Evolutionary conservation across 2,888 invertebrate species (phyloP), one percentile per base, ranked within the genome.

Genomic region (Neoaliturus tenellus): DNA sequence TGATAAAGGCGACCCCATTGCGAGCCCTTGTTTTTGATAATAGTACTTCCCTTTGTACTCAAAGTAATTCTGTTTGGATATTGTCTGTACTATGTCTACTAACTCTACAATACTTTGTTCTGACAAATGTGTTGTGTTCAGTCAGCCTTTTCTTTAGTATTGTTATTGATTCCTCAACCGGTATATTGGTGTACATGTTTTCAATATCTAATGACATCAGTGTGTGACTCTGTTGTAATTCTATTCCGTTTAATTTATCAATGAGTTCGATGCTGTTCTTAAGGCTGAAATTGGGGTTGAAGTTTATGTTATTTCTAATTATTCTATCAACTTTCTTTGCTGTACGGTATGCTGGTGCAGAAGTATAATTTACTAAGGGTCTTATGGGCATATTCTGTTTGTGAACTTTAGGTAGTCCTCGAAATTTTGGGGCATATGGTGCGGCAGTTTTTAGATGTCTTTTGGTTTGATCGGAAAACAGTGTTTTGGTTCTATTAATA

Each of bases 121-220:
- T 39, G n/a, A 39, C 23, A 39, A 71, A 23, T 10, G 23, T 39
- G 20, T 71, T 71, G 23, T 71, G 14, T 71, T 71, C n/a, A 17
- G 6, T 39, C 20, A 71, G 41, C 17, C 23, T 4, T 3, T 20
- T 20, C 41, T 71, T 28, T 39, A 33, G 28, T n/a, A 71, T 35
- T 20, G 31, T 10, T 4, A 39, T 71, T 20, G 31, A 35, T 71
- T 71, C n/a, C 2, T 71, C 17, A 5, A 71, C 39, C 6, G 71
- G 71, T n/a, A 71, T 71, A 35, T 71, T 71, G 12, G 71, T 71
- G n/a, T 71, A 71, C 41, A 71, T 71, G 14, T 71, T 71, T n/a
- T 71, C 71, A 39, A 71, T 41, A 71, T 71, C 71, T 41, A 71
- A 39, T 1, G 71, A 39, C 39, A 71, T 71, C 2, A 71, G 2